Base-by-base conservation (phyloP, 1,140 invertebrate genomes). In the Drosophila hydei region DNA sequence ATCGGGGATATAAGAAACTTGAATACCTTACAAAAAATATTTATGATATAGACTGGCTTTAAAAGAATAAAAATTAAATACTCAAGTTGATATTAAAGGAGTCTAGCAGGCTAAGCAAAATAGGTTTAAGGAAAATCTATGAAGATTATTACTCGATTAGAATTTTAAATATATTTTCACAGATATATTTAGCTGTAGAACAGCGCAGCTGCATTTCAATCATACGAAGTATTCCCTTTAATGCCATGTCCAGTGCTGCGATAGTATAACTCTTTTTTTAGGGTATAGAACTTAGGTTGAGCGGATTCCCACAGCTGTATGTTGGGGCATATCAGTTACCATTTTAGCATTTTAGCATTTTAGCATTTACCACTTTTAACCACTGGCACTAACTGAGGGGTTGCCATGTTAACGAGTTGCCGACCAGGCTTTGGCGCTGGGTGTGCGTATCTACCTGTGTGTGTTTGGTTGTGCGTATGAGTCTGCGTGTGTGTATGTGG, bases 301-400 rank as follows among this genome's bases (percentile, higher is more conserved):
- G 52, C 61, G 52, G 54, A 71, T 70, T 64, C 43, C 50, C 67
- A 64, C 30, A 51, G 47, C 23, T 56, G 23, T 51, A 11, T 47
- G 40, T 27, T 42, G 47, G 25, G 48, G 36, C 50, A 72, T 87
- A 87, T 87, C 80, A 61, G 81, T 77, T 75, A 77, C 64, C 55
- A 64, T 68, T 72, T 65, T 56, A 71, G 52, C 68, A 71, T 71
- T 72, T 65, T 56, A 71, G 52, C 68, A 71, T 71, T 71, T 71
- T 56, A 59, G 55, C 55, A 59, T 59, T 59, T 59, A 56, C 54
- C 54, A 56, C 54, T 56, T 42, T 56, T 59, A 72, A 59, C 62
- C 62, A 58, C 69, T 52, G 58, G 40, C 54, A 45, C 62, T 72
- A 54, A 54, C 69, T 67, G 69, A 42, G 64, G 30, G 42, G 70